These are phyloP conservation scores for Porites rus DNA, from an alignment of 92 coral and sea anemone species.

Conservation along the genomic window DNA sequence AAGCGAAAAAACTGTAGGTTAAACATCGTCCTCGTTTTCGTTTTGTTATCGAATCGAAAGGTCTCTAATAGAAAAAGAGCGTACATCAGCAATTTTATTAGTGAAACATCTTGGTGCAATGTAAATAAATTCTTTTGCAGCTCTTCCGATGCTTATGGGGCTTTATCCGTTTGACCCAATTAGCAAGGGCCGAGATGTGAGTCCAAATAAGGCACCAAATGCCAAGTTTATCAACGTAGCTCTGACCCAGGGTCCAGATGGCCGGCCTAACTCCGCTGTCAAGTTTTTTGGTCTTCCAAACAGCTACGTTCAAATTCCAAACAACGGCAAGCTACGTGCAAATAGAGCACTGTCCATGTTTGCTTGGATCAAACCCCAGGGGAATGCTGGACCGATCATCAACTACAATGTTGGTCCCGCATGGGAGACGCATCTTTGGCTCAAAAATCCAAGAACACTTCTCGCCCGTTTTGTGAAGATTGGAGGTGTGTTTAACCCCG, in stretches of 20 bases:
- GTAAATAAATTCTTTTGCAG: slow-evolving; percentile 8
- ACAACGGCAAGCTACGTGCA: slow-evolving; percentile 74
- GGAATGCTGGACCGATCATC: slow-evolving; percentile 70
- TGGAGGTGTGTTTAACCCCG: slow-evolving; percentile 42
- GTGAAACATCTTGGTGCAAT: no score
- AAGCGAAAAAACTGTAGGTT: no score
- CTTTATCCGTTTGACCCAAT: slow-evolving; percentile 74
- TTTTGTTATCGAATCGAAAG: no score
- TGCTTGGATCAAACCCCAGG: slow-evolving; percentile 69
- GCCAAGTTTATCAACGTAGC: slow-evolving; percentile 55
- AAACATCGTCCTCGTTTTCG: no score
- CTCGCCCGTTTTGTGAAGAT: slow-evolving; percentile 67
- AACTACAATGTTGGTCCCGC: slow-evolving; percentile 63
- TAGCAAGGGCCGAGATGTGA: slow-evolving; percentile 64
- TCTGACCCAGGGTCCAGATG: slow-evolving; percentile 79
- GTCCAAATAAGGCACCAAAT: slow-evolving; percentile 70
- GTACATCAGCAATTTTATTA: no score
- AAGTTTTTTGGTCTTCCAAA: slow-evolving; percentile 66
- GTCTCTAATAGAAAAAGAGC: no score
- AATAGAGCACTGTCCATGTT: slow-evolving; percentile 71
- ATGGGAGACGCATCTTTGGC: slow-evolving; percentile 77
- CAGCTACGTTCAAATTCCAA: slow-evolving; percentile 79
- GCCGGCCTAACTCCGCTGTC: slow-evolving; percentile 64
- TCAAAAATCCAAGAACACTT: slow-evolving; percentile 54
- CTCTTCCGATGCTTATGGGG: slow-evolving; percentile 70